Base-by-base conservation (phyloP, 2,888 invertebrate species). In the Perithous albicinctus region DNA sequence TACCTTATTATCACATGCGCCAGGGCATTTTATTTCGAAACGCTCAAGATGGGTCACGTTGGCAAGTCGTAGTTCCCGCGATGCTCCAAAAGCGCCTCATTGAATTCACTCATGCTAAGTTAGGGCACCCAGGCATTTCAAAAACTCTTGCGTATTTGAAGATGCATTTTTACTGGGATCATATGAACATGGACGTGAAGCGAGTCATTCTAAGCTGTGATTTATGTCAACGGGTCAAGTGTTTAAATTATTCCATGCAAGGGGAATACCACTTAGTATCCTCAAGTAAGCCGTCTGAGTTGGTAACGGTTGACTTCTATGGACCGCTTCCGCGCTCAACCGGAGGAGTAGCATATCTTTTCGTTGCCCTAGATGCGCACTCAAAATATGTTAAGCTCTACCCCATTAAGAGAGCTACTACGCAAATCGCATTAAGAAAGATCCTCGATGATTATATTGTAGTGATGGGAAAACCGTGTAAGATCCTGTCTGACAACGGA, bases 291-390 rank as follows among this genome's bases (percentile, higher is more conserved):
- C 78, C 72, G 0, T 78, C n/a, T n/a, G n/a, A n/a, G n/a, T n/a
- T n/a, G n/a, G n/a, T n/a, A n/a, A n/a, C n/a, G n/a, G n/a, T n/a
- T 0, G 78, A 72, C 48, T 78, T 78, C 26, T 72, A 72, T 54
- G 78, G 78, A 1, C 78, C 78, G 0, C n/a, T 78, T 8, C 72
- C 78, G 1, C 12, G 43, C 2, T 56, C 70, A 8, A 35, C 43
- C 10, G 54, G 38, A 1, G 78, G 64, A 3, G 72, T 59, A 2
- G 72, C 72, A 15, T 78, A 78, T 66, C 56, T 78, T 10, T 78
- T 78, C 48, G 78, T 77, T 0, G 29, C 51, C 1, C 38, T 77
- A 2, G 63, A 77, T 51, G 69, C 77, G 18, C 69, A 69, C 48
- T 61, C 69, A 20, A 77, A 77, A 29, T 29, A 69, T 15, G 69